These are phyloP conservation scores for Trinectes maculatus DNA, from an alignment of 2,113 vertebrate genomes.

Conservation along the genomic window DNA sequence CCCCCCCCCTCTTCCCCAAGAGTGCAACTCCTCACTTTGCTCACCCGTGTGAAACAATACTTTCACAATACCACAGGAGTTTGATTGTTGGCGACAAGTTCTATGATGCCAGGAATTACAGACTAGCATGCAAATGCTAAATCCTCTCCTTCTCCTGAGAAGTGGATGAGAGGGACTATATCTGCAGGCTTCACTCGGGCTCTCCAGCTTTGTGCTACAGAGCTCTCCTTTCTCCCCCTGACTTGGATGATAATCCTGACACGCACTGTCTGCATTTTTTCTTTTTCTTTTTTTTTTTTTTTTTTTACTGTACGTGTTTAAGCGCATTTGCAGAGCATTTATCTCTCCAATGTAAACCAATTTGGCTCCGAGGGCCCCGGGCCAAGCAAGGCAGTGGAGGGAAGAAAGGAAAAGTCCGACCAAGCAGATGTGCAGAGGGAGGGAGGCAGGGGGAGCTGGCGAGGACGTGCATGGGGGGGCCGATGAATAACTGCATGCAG, in stretches of 20 bases:
- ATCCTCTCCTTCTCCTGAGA: constrained; percentile 80
- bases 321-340: constrained; percentile 87
- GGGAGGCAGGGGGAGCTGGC: constrained; percentile 66
- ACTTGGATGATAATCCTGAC: constrained; percentile 84
- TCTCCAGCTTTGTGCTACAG: constrained; percentile 76
- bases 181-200: constrained; percentile 78
- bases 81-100: constrained; percentile 80
- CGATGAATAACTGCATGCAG: constrained; percentile 72
- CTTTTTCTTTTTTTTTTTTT: no score
- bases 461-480: constrained; percentile 51
- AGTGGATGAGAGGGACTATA: constrained; percentile 81
- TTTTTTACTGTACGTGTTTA: constrained; percentile 85
- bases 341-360: constrained; percentile 86
- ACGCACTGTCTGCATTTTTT: constrained; percentile 86
- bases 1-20: constrained; percentile 20
- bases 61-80: constrained; percentile 76
- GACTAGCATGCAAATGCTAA: constrained; percentile 80
- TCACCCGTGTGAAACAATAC: constrained; percentile 80
- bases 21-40: constrained; percentile 69
- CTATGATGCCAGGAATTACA: constrained; percentile 83
- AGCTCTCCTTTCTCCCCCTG: constrained; percentile 76
- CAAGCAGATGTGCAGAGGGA: constrained; percentile 78
- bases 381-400: constrained; percentile 73
- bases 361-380: constrained; percentile 83
- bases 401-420: constrained; percentile 80